Evolutionary conservation across 2,797 vertebrate genomes (phyloP).

Genomic region (Thunnus albacares): DNA sequence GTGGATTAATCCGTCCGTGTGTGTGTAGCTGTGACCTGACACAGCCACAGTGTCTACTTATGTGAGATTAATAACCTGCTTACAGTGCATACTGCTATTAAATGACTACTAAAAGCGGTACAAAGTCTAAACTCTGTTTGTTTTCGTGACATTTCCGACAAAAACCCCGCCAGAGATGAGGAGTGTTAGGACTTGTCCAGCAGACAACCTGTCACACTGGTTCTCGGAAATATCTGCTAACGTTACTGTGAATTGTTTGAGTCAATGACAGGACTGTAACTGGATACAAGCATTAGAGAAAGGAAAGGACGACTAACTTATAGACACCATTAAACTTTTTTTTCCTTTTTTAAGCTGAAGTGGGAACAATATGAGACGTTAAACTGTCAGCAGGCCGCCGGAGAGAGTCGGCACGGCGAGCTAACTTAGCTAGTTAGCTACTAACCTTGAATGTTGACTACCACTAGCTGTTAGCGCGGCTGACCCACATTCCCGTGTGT

Average conservation of each 20-base stretch:
- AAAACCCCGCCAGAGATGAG: background rate
- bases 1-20: constrained; percentile 70
- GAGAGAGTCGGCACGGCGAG: constrained; percentile 43
- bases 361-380: background rate
- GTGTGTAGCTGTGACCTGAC: constrained; percentile 21
- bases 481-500: constrained; percentile 76
- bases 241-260: constrained; percentile 38
- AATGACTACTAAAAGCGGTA: no score
- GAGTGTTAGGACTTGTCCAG: constrained; percentile 65
- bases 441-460: constrained; percentile 76
- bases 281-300: constrained; percentile 9
- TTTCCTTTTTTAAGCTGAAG: background rate
- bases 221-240: constrained; percentile 70
- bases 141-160: background rate
- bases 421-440: constrained; percentile 71
- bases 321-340: constrained; percentile 8
- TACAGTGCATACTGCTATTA: accelerated
- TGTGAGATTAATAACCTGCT: background rate
- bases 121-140: background rate
- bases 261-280: constrained; percentile 52
- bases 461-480: constrained; percentile 74
- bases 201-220: constrained; percentile 81
- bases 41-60: constrained; percentile 7
- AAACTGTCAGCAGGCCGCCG: constrained; percentile 29
- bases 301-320: background rate